Conservation (phyloP, 2,888 invertebrate genomes). For the Drosophila multiciliata region DNA sequence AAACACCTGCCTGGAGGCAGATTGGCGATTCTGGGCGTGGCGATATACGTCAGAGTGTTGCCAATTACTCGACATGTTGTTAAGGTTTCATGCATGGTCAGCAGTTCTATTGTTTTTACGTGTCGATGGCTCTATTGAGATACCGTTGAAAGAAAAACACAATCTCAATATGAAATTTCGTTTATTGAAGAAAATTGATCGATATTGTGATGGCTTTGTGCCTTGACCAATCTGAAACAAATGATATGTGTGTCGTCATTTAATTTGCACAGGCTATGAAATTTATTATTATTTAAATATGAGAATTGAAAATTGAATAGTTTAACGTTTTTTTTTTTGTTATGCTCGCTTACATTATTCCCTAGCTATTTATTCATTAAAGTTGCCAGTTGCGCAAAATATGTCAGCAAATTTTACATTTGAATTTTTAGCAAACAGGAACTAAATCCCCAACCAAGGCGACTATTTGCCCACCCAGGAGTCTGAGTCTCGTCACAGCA, state of each 20-base stretch:
- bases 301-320: background rate
- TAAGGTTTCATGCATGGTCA: slow-evolving; percentile 34
- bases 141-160: slow-evolving; percentile 32
- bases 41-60: background rate
- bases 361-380: background rate
- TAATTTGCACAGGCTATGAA: background rate
- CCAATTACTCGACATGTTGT: slow-evolving; percentile 9
- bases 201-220: slow-evolving; percentile 3
- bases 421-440: slow-evolving; percentile 21
- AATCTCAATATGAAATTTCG: slow-evolving; percentile 46
- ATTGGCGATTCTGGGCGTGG: background rate
- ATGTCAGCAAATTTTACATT: background rate
- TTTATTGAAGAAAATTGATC: slow-evolving; percentile 18
- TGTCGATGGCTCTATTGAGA: slow-evolving; percentile 37
- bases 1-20: background rate
- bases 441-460: slow-evolving; percentile 9
- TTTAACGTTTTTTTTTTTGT: background rate
- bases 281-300: background rate
- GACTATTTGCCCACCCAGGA: slow-evolving; percentile 16
- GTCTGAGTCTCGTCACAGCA: slow-evolving; percentile 20
- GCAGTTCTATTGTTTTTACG: slow-evolving; percentile 38
- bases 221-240: slow-evolving; percentile 3
- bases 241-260: background rate
- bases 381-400: background rate
- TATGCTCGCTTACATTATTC: background rate